phyloP scores from a whole-genome alignment of 2,888 invertebrate genomes.

The Galerucella pusilla region DNA sequence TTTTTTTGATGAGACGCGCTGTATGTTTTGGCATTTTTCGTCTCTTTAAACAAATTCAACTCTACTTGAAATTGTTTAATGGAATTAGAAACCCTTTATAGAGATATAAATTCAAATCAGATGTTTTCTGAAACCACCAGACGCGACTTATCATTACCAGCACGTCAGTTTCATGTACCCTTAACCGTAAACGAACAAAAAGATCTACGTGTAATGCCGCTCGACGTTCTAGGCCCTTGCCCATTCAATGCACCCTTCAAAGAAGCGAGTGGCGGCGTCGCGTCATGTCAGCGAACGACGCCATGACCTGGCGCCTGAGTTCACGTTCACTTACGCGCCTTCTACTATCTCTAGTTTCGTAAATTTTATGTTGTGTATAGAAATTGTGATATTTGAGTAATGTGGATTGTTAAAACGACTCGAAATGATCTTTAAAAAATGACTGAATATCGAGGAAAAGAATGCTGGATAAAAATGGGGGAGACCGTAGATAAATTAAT shows the following conservation, averaged over 20 bases:
- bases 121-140: background rate
- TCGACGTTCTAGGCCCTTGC: conserved; percentile 12
- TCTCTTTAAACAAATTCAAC: no score
- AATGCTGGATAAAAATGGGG: no score
- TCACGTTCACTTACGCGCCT: conserved; percentile 32
- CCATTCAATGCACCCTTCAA: conserved; percentile 36
- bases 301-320: conserved; percentile 55
- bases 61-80: no score
- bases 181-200: conserved; percentile 13
- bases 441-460: no score
- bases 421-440: conserved; percentile 1
- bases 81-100: no score
- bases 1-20: no score
- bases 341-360: conserved; percentile 14
- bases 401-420: background rate
- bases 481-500: no score
- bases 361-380: conserved; percentile 13
- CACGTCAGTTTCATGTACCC: background rate
- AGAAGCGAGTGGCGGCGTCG: conserved; percentile 39
- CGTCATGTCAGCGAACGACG: conserved; percentile 48
- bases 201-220: conserved; percentile 19
- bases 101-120: background rate
- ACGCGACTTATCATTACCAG: background rate
- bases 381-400: background rate
- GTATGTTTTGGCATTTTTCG: no score